These are phyloP conservation scores for Loxodonta africana DNA, from an alignment of 2,113 vertebrate species.

Conservation along the genomic window DNA sequence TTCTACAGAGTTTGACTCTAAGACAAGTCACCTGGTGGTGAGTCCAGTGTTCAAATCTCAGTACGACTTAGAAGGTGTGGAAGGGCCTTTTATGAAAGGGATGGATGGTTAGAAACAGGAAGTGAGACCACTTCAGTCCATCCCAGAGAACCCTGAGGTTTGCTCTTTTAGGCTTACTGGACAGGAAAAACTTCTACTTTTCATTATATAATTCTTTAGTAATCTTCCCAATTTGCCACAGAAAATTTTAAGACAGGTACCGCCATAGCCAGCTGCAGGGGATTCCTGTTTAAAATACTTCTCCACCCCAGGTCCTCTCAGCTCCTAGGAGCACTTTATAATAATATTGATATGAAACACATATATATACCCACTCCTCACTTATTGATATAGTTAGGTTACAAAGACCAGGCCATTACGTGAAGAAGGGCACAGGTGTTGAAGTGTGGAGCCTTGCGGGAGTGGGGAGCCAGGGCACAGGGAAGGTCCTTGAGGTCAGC, in stretches of 20 bases:
- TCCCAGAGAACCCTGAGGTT: not conserved
- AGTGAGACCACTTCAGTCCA: not conserved
- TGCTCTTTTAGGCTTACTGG: not conserved
- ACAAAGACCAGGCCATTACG: too few relatives aligned
- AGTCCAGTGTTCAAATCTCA: slow-evolving; percentile 74
- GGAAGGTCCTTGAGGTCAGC: not conserved
- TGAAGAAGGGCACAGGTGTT: not conserved
- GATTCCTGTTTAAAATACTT: not conserved
- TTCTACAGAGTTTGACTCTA: slow-evolving; percentile 97
- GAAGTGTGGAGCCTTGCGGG: not conserved
- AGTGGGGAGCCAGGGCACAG: not conserved
- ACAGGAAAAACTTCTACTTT: not conserved
- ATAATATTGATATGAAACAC: not conserved
- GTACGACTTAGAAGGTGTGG: not conserved
- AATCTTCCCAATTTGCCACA: not conserved
- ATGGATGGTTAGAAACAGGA: not conserved
- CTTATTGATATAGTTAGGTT: too few relatives aligned
- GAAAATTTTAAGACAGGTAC: not conserved
- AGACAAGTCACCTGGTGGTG: slow-evolving; percentile 95
- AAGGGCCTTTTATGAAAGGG: fast-evolving
- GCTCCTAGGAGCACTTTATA: not conserved
- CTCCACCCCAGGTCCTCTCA: not conserved
- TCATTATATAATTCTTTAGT: not conserved
- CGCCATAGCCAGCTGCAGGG: not conserved
- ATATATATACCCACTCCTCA: not conserved